Conservation (phyloP, 2,797 vertebrate species). For the Valencia hispanica region DNA sequence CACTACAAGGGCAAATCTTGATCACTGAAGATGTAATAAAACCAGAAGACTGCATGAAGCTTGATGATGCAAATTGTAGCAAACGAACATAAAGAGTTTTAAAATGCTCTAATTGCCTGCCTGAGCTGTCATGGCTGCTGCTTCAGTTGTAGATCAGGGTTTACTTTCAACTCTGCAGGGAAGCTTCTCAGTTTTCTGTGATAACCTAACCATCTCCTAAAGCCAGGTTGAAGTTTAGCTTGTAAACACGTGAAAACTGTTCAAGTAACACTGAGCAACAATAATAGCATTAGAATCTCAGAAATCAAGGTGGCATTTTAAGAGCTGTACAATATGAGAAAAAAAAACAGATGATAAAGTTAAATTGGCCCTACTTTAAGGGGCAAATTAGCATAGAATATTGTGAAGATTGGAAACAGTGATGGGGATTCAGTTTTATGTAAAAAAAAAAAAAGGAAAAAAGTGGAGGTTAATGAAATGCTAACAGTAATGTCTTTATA, state of each 20-base stretch:
- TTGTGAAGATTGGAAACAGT: conserved; percentile 31
- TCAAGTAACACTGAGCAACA: neutral
- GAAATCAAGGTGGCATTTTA: neutral
- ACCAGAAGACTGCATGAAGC: neutral
- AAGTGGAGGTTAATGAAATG: conserved; percentile 51
- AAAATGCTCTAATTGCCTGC: conserved; percentile 10
- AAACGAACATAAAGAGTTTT: conserved; percentile 6
- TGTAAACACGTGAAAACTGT: neutral
- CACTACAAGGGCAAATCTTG: neutral
- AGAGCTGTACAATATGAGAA: conserved; percentile 4
- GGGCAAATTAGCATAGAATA: conserved; percentile 34
- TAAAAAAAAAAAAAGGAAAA: conserved; percentile 21
- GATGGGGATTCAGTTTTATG: conserved; percentile 21
- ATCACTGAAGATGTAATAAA: neutral
- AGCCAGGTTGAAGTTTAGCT: neutral
- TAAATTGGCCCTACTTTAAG: conserved; percentile 34
- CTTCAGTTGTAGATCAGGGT: neutral
- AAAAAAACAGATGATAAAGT: conserved; percentile 29
- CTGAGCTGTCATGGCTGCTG: conserved; percentile 6
- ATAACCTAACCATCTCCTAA: neutral
- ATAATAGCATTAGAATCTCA: neutral
- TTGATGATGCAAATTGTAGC: conserved; percentile 11
- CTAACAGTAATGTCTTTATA: conserved; percentile 50
- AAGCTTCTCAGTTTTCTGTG: neutral
- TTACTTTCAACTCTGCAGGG: conserved; percentile 6